Evolutionary conservation across 2,113 vertebrate genomes (phyloP).

Genomic region (Stegastes partitus): DNA sequence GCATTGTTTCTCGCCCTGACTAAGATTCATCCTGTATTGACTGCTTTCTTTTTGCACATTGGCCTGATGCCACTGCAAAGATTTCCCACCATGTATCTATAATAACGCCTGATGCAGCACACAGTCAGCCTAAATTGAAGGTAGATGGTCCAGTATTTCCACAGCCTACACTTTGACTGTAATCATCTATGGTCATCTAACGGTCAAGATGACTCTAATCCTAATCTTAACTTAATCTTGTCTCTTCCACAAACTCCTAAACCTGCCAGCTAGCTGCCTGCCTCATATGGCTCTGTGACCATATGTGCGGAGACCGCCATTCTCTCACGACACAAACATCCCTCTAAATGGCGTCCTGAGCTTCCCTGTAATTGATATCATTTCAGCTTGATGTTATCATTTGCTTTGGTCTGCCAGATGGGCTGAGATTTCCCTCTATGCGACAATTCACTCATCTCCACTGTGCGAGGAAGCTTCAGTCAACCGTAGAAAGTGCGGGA

Average conservation of each 20-base stretch:
- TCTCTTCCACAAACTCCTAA: constrained; percentile 1
- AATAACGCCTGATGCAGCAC: too few species aligned
- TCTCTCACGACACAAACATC: constrained; percentile 27
- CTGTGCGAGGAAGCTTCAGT: constrained; percentile 25
- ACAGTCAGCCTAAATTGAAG: neutral
- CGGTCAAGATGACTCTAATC: constrained; percentile 9
- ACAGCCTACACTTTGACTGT: neutral
- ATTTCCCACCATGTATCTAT: neutral
- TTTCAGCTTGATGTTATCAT: constrained; percentile 51
- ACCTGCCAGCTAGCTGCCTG: neutral
- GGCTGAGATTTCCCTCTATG: constrained; percentile 11
- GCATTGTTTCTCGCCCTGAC: too few species aligned
- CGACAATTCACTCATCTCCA: constrained; percentile 19
- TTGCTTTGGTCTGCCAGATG: constrained; percentile 48
- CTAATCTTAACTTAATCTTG: constrained; percentile 45
- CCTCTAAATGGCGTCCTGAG: constrained; percentile 26
- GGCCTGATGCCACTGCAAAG: neutral
- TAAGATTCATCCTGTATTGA: too few species aligned
- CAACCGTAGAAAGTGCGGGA: neutral
- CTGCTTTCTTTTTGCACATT: too few species aligned
- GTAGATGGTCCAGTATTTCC: neutral
- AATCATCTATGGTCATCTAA: neutral
- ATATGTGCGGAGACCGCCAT: constrained; percentile 16
- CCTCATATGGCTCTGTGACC: constrained; percentile 17
- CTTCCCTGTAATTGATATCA: constrained; percentile 23